These are phyloP conservation scores for Euproctis similis DNA, from an alignment of 2,888 invertebrate genomes.

Conservation along the genomic window DNA sequence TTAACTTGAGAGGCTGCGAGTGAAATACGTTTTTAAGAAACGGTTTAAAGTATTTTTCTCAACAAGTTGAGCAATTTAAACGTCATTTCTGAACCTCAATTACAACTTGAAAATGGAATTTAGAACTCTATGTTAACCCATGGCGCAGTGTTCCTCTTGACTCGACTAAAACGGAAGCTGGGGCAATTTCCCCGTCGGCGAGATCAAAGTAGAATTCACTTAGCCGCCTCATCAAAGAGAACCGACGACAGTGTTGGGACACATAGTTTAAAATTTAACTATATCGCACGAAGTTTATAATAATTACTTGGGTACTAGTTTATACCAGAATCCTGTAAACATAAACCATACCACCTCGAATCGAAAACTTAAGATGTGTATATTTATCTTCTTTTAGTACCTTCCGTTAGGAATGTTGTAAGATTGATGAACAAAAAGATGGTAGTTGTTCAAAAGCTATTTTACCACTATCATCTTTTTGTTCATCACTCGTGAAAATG, in stretches of 20 bases:
- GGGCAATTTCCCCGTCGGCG: constrained; percentile 48
- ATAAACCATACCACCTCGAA: too few species aligned
- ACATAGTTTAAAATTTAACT: constrained; percentile 1
- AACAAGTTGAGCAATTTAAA: neutral
- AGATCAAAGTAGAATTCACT: constrained; percentile 67
- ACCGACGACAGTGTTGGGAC: constrained; percentile 31
- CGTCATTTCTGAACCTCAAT: neutral
- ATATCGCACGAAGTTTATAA: too few species aligned
- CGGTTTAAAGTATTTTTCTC: too few species aligned
- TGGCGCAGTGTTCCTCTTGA: constrained; percentile 7
- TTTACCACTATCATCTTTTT: too few species aligned
- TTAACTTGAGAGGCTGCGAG: too few species aligned
- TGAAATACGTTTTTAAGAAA: too few species aligned
- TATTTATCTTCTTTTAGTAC: constrained; percentile 8
- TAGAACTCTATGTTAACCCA: constrained; percentile 7
- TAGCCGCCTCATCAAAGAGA: constrained; percentile 61
- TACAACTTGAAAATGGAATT: constrained; percentile 1
- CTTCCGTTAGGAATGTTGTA: too few species aligned
- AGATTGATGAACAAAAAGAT: too few species aligned
- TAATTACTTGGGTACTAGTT: too few species aligned
- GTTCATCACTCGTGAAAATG: too few species aligned
- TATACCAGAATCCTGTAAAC: too few species aligned
- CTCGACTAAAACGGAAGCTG: constrained; percentile 30
- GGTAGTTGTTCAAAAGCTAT: too few species aligned
- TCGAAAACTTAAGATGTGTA: constrained; percentile 23